Evolutionary conservation across 2,888 invertebrate species (phyloP), one percentile per base, ranked within the genome.

Genomic region (Anaspis maculata): DNA sequence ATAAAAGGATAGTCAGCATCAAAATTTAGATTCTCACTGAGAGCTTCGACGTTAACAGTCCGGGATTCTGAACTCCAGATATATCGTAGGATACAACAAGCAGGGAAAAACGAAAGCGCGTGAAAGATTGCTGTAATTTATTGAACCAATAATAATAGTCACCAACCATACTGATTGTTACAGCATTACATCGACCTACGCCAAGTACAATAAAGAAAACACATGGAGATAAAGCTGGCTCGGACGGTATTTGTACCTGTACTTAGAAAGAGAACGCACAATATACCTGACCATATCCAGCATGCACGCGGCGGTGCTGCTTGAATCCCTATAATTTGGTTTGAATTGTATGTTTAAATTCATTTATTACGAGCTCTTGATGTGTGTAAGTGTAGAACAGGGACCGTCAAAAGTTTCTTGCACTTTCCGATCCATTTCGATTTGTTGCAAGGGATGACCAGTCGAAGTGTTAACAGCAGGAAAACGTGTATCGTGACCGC

Each of bases 301-400:
- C n/a, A n/a, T n/a, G 45, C 45, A 46, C 46, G 46, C 48, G 44
- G 44, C 46, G 47, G 48, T 50, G 50, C 51, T 46, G 43, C 49
- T 46, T 44, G 45, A 39, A 46, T 51, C 47, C 42, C 47, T 45
- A 50, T 51, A 53, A 55, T 55, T 55, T 52, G 48, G 45, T 49
- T 51, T 48, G 51, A 51, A 52, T 52, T 53, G 52, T 50, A 48
- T 39, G 51, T 47, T 50, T 51, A 45, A 46, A 48, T 52, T 52
- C 50, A 52, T 54, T 50, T 50, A 49, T 51, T 47, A 45, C 41
- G 39, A 49, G 35, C 34, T 38, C 36, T 35, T 50, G 49, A 47
- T 42, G 45, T 49, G 48, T 50, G 45, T 48, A 46, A 51, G 45
- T 46, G 39, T 34, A 13, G 16, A 31, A 24, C 48, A 51, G 51